These are phyloP conservation scores for Aradus depressus DNA, from an alignment of 2,888 invertebrate genomes.

Conservation along the genomic window DNA sequence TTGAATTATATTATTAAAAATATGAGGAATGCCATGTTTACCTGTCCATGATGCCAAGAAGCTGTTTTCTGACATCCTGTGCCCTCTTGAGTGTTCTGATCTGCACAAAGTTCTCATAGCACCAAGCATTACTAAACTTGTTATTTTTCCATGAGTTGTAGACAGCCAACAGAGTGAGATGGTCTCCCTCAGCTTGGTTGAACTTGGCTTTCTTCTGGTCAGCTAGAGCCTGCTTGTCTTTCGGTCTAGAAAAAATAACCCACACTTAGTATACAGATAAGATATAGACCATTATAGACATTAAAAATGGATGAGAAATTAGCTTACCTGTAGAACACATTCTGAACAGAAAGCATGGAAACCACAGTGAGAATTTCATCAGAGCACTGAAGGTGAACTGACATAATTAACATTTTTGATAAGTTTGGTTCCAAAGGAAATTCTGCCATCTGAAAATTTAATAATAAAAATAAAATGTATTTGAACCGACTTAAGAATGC, in stretches of 20 bases:
- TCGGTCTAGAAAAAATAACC: constrained; percentile 46
- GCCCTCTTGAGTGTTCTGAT: constrained; percentile 91
- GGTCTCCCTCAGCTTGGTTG: constrained; percentile 97
- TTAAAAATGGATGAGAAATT: not conserved
- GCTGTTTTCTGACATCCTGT: constrained; percentile 94
- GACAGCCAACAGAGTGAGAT: constrained; percentile 91
- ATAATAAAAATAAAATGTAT: constrained; percentile 12
- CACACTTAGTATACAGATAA: too few species aligned
- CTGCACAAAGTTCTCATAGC: constrained; percentile 98
- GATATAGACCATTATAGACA: not conserved
- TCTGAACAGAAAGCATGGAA: constrained; percentile 97
- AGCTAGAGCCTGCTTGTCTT: constrained; percentile 91
- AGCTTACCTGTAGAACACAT: constrained; percentile 73
- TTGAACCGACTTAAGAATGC: too few species aligned
- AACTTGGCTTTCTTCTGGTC: constrained; percentile 99
- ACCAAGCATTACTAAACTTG: constrained; percentile 98
- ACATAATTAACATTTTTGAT: constrained; percentile 98
- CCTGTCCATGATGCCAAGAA: constrained; percentile 95
- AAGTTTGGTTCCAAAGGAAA: constrained; percentile 97
- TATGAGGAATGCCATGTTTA: constrained; percentile 34
- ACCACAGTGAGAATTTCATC: constrained; percentile 98
- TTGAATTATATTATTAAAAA: not conserved
- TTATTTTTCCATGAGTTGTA: constrained; percentile 99
- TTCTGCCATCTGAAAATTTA: constrained; percentile 79
- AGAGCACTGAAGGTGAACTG: constrained; percentile 91